Evolutionary conservation across 2,113 vertebrate genomes (phyloP), one percentile per base, ranked within the genome.

Genomic region (Gallinago jamesoni): DNA sequence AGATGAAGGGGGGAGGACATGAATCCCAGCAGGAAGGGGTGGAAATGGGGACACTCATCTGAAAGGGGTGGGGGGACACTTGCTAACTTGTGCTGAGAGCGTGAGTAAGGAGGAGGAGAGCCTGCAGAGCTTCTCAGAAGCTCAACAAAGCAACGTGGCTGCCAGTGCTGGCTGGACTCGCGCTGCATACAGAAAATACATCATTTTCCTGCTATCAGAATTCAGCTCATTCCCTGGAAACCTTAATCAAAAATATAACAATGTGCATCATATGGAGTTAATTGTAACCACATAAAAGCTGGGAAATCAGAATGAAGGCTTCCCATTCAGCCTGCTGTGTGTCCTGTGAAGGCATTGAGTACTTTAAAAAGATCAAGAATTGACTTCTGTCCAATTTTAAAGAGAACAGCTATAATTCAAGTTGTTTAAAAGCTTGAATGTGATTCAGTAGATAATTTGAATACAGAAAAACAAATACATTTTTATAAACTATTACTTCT

Each of bases 1-100:
- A 66, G 52, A 47, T 12, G 15, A 53, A 39, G 15, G 3, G 14
- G 20, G 16, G 5, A 73, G 17, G 37, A 76, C 0, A 0, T 2
- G 27, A 90, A 64, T 12, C 10, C 13, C 0, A 0, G 10, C 14
- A 74, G 24, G 7, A 79, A 60, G 1, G 5, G 19, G 10, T 57
- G 37, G 45, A 30, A 93, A 85, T 22, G 30, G 15, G 35, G 33
- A 75, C 23, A 59, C 2, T 3, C 14, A 30, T 18, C 33, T 5
- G 2, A 63, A 78, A 56, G 3, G 12, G 23, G 35, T 3, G 16
- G 10, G 20, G 18, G 7, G 5, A 48, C 12, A 56, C n/a, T 4
- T 86, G 33, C 45, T 62, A 19, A 19, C 24, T 33, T 41, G 55
- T 77, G 25, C 52, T 30, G 56, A 80, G 30, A 76, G 39, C 1